Conservation (phyloP, 2,113 vertebrate genomes). For the Tenrec ecaudatus region DNA sequence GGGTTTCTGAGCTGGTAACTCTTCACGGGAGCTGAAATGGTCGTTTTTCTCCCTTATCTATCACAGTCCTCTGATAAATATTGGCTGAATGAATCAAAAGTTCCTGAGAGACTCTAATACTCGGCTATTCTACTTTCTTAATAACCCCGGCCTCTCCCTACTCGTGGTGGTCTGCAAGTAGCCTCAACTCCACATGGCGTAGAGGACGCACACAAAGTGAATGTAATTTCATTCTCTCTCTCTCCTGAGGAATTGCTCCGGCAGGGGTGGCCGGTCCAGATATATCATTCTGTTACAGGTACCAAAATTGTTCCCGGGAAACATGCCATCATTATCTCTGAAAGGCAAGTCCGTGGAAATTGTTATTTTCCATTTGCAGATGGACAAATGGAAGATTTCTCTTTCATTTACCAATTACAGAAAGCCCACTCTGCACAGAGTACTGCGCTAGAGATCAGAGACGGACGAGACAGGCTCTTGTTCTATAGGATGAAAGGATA, state of each 20-base stretch:
- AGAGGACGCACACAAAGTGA: not conserved
- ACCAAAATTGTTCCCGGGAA: constrained; percentile 73
- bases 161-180: not conserved
- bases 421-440: constrained; percentile 50
- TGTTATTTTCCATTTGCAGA: constrained; percentile 77
- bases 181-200: not conserved
- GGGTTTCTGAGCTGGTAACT: no score
- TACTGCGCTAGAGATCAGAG: constrained; percentile 49
- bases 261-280: constrained; percentile 63
- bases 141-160: constrained; percentile 3
- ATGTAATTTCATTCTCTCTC: not conserved
- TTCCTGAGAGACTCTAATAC: constrained; percentile 29
- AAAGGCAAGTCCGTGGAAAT: constrained; percentile 73
- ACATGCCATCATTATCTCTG: constrained; percentile 71
- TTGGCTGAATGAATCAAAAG: constrained; percentile 48
- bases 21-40: no score
- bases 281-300: constrained; percentile 72
- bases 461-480: constrained; percentile 35
- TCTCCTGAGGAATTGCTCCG: constrained; percentile 45
- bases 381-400: constrained; percentile 70
- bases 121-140: constrained; percentile 47
- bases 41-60: no score
- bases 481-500: constrained; percentile 5
- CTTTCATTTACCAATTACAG: constrained; percentile 74
- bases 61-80: constrained; percentile 16